Base-by-base conservation (phyloP, 30 jellyfish, hydroid and myxozoan species). In the Cassiopea andromeda region DNA sequence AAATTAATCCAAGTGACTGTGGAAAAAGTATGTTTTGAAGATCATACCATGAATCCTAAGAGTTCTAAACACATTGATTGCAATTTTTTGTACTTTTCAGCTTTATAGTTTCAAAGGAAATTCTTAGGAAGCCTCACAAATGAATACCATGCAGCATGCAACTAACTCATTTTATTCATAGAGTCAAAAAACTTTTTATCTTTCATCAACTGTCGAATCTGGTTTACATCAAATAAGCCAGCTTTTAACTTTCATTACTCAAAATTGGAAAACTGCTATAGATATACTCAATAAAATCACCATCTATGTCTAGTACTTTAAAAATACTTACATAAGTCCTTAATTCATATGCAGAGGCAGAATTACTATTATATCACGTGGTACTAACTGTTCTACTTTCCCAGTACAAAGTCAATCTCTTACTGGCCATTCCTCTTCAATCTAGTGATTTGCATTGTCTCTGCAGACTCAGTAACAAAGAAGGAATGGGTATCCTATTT, bases 401-500 rank as follows among this genome's bases (percentile, higher is more conserved):
- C 74, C 91, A 64, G 43, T 58, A 15, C 68, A 47, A 45, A 69
- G 91, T 67, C 64, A 45, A 44, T 57, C 82, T 85, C 83, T 78
- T 49, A 67, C 78, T 77, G 27, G 78, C 81, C 93, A 73, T 47
- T 85, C 93, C 82, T 85, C 72, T 85, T 85, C 64, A 14, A 46
- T 67, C 93, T 85, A 85, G 67, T 85, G 89, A 67, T 74, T 85
- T 58, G 72, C 93, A 17, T 73, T 84, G 69, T 84, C 76, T 17
- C 92, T 18, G 61, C 45, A 1, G 68, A 43, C 93, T 58, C 91
- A 72, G 60, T 16, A 44, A 72, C 92, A 84, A 19, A 85, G 46
- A 69, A 85, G 54, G 70, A 84, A 85, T 46, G 78, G 2, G 48
- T 71, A 67, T 46, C 54, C 72, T 76, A 92, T 73, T n/a, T 64